Percentiles rank a stretch among this genome's conserved stretches.
Evolutionary conservation across 2,113 vertebrate genomes (phyloP).

Genomic region (Rissa tridactyla): DNA sequence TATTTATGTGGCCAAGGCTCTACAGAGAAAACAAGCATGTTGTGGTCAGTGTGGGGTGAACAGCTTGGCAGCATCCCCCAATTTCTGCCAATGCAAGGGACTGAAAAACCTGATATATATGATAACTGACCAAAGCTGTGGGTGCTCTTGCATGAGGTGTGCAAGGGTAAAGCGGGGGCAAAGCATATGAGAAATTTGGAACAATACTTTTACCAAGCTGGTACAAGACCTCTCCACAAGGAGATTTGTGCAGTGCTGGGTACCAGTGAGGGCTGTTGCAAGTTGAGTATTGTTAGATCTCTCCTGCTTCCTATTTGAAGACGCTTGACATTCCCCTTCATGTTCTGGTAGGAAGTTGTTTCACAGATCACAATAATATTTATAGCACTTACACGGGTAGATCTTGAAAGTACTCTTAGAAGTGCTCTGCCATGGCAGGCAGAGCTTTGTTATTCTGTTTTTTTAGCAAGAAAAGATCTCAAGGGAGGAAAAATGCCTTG

Average conservation of each 20-base stretch:
- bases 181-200: neutral
- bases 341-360: neutral
- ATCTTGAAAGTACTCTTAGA: neutral
- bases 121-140: neutral
- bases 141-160: neutral
- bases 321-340: neutral
- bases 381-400: neutral
- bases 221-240: neutral
- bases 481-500: neutral
- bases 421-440: neutral
- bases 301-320: neutral
- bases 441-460: neutral
- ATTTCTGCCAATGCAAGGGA: neutral
- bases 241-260: neutral
- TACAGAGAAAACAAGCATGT: neutral
- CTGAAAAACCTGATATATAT: neutral
- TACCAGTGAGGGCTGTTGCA: neutral
- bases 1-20: neutral
- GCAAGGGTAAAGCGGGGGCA: neutral
- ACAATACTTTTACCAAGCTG: neutral
- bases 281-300: neutral
- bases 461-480: neutral
- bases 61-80: neutral
- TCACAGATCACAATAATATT: neutral
- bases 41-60: neutral